These are phyloP conservation scores for Aphodius sticticus DNA, from an alignment of 2,888 invertebrate genomes.

Conservation along the genomic window DNA sequence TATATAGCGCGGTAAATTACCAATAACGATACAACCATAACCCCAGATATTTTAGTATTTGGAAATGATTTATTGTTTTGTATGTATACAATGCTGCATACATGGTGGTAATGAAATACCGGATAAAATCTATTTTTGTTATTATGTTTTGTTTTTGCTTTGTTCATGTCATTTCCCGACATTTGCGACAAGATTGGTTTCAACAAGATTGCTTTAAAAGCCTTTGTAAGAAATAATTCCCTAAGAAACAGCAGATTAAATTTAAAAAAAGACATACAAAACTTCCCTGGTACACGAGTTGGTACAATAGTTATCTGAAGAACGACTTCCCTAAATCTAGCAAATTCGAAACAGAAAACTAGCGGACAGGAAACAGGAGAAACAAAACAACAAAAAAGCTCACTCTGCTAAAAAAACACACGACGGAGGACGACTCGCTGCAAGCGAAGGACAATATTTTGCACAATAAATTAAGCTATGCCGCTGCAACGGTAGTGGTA, in stretches of 20 bases:
- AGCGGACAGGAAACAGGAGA: not conserved
- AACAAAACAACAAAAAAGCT: not conserved
- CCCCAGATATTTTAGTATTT: constrained; percentile 10
- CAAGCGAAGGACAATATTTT: constrained; percentile 30
- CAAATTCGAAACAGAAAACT: not conserved
- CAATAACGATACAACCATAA: constrained; percentile 11
- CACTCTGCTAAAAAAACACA: not conserved
- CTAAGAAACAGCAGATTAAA: not conserved
- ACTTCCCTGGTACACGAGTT: too few species aligned
- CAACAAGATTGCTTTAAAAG: not conserved
- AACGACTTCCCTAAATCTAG: not conserved
- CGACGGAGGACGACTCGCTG: not conserved
- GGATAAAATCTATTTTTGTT: too few species aligned
- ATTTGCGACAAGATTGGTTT: too few species aligned
- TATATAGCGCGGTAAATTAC: constrained; percentile 22
- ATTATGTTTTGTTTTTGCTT: too few species aligned
- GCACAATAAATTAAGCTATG: constrained; percentile 32
- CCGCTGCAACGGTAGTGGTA: constrained; percentile 27
- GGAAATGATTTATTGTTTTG: not conserved
- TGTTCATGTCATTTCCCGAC: too few species aligned
- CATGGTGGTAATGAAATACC: too few species aligned
- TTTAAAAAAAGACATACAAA: too few species aligned
- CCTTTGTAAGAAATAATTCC: not conserved
- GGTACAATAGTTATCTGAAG: not conserved
- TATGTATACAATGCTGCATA: not conserved